phyloP scores from a whole-genome alignment of 2,888 invertebrate species.

The Pecten maximus region DNA sequence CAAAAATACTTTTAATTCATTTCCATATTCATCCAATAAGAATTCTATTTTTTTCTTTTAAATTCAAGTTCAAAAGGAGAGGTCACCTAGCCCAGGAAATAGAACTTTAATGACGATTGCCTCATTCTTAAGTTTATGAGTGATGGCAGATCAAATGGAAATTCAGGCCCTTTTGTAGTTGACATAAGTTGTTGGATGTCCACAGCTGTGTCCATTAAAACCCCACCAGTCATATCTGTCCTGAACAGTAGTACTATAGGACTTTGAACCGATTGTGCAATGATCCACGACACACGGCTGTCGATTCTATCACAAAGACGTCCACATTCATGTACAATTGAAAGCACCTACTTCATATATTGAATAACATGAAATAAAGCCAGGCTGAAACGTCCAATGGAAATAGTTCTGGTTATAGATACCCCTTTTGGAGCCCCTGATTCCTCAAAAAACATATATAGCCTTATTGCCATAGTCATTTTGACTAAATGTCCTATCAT shows the following conservation, averaged over 20 bases:
- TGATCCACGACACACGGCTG: not conserved
- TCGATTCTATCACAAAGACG: not conserved
- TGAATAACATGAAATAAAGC: not conserved
- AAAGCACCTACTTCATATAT: not conserved
- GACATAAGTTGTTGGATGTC: not conserved
- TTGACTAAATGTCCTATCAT: not conserved
- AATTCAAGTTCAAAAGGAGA: not conserved
- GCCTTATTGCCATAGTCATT: not conserved
- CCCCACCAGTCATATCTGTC: not conserved
- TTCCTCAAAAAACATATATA: not conserved
- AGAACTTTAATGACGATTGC: not conserved
- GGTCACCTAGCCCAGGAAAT: not conserved
- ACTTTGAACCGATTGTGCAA: not conserved
- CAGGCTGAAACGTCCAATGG: not conserved
- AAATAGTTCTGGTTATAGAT: not conserved
- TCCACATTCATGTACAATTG: not conserved
- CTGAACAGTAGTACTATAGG: not conserved
- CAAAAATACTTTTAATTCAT: not conserved
- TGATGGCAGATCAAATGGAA: not conserved
- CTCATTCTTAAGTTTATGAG: not conserved
- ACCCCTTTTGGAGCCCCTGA: not conserved
- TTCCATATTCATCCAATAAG: not conserved
- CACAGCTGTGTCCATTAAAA: slow-evolving; percentile 29
- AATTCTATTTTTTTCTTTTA: not conserved
- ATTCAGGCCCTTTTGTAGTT: not conserved